Percentiles rank a stretch among this genome's conserved stretches.
Conservation (phyloP, 2,797 vertebrate genomes). For the Gobionotothen gibberifrons region DNA sequence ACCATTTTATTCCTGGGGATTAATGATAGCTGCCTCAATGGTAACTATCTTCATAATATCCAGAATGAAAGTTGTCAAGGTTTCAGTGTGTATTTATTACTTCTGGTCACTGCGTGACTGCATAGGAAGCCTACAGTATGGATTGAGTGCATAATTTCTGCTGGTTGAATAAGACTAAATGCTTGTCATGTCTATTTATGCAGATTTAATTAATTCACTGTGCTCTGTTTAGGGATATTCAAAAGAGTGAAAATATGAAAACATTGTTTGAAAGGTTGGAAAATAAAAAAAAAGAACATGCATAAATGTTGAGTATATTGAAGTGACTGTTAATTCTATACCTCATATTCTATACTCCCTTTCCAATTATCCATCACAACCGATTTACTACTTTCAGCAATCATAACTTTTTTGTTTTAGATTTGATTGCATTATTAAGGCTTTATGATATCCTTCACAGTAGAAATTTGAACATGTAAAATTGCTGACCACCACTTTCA, state of each 20-base stretch:
- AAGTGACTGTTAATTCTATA: not conserved
- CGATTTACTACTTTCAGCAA: no score
- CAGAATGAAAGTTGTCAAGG: constrained; percentile 83
- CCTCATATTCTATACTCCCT: no score
- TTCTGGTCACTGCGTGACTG: constrained; percentile 71
- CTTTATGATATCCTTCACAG: no score
- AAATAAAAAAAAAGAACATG: constrained; percentile 65
- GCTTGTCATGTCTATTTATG: constrained; percentile 76
- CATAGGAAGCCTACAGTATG: constrained; percentile 42
- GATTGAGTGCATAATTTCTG: constrained; percentile 67
- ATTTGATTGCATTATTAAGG: no score
- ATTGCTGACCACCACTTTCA: no score
- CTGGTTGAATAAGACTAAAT: constrained; percentile 68
- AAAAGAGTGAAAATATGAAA: constrained; percentile 58
- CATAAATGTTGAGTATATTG: constrained; percentile 38
- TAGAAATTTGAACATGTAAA: no score
- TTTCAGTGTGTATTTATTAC: constrained; percentile 77
- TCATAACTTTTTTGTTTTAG: no score
- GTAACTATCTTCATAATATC: constrained; percentile 78
- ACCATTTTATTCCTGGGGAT: constrained; percentile 84
- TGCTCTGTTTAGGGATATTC: constrained; percentile 64
- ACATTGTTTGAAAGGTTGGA: constrained; percentile 58
- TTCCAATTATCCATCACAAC: no score
- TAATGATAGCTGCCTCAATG: constrained; percentile 72
- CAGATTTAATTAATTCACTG: constrained; percentile 71